Percentiles rank a stretch among this genome's conserved stretches.
These are phyloP conservation scores for Ips typographus DNA, from an alignment of 1,140 invertebrate species.

Conservation along the genomic window DNA sequence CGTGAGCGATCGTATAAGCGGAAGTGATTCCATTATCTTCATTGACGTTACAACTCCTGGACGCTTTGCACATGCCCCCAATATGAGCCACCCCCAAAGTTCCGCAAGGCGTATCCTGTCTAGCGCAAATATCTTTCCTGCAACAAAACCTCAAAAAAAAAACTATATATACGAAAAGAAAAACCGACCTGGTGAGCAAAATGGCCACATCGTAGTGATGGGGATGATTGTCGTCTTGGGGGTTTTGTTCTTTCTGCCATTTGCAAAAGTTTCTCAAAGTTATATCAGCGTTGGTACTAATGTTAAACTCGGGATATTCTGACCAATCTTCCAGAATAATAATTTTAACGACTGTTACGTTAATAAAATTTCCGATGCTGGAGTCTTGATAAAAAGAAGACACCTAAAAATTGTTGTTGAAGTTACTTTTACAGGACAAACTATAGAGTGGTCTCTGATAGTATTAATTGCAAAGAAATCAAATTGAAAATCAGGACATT, in stretches of 20 bases:
- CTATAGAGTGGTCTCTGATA: not conserved
- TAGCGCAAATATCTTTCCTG: slow-evolving; percentile 83
- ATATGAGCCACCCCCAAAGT: slow-evolving; percentile 87
- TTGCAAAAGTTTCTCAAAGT: slow-evolving; percentile 84
- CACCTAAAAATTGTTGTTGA: slow-evolving; percentile 56
- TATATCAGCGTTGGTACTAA: slow-evolving; percentile 78
- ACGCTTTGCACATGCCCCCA: slow-evolving; percentile 86
- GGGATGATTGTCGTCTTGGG: slow-evolving; percentile 74
- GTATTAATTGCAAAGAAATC: not conserved
- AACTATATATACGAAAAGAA: not conserved
- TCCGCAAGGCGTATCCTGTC: slow-evolving; percentile 73
- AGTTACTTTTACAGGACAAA: too few relatives aligned
- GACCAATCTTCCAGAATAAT: slow-evolving; percentile 71
- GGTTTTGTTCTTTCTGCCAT: slow-evolving; percentile 82
- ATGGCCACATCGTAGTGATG: slow-evolving; percentile 93
- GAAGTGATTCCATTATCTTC: slow-evolving; percentile 90
- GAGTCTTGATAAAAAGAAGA: slow-evolving; percentile 83
- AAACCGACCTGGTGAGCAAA: slow-evolving; percentile 65
- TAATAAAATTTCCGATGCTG: slow-evolving; percentile 86
- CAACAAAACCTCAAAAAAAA: slow-evolving; percentile 6
- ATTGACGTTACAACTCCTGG: slow-evolving; percentile 86
- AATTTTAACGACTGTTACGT: slow-evolving; percentile 83
- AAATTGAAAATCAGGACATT: not conserved
- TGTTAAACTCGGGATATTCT: slow-evolving; percentile 70
- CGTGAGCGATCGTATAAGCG: slow-evolving; percentile 91